phyloP scores from a whole-genome alignment of 2,113 vertebrate genomes.

The Microcebus griseorufus region DNA sequence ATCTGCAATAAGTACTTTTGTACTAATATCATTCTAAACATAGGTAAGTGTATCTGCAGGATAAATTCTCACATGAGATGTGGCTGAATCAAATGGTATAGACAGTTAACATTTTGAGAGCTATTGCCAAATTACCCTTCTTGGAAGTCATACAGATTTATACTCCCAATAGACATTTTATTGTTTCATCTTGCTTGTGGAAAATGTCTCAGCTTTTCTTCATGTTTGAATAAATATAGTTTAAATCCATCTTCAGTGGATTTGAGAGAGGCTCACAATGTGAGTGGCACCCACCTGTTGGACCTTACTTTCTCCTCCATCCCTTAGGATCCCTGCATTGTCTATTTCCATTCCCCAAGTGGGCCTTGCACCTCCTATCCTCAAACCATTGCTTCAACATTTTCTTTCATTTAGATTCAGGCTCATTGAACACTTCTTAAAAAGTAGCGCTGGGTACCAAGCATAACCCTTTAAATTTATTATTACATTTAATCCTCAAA shows the following conservation, averaged over 20 bases:
- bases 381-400: not conserved
- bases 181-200: not conserved
- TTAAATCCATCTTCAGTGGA: not conserved
- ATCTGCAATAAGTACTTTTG: not conserved
- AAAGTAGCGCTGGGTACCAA: not conserved
- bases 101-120: not conserved
- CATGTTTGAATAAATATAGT: not conserved
- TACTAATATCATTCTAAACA: not conserved
- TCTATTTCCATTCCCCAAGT: not conserved
- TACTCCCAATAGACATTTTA: not conserved
- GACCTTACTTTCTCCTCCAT: not conserved
- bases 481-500: not conserved
- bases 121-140: not conserved
- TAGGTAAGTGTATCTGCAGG: not conserved
- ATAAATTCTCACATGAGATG: not conserved
- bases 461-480: not conserved
- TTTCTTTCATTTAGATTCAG: slow-evolving; percentile 1
- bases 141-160: not conserved
- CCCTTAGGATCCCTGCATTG: not conserved
- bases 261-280: not conserved
- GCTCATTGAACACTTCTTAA: not conserved
- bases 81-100: not conserved
- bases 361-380: not conserved
- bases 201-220: not conserved
- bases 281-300: not conserved